These are phyloP conservation scores for Dinomys branickii DNA, from an alignment of 2,113 vertebrate species.

Conservation along the genomic window DNA sequence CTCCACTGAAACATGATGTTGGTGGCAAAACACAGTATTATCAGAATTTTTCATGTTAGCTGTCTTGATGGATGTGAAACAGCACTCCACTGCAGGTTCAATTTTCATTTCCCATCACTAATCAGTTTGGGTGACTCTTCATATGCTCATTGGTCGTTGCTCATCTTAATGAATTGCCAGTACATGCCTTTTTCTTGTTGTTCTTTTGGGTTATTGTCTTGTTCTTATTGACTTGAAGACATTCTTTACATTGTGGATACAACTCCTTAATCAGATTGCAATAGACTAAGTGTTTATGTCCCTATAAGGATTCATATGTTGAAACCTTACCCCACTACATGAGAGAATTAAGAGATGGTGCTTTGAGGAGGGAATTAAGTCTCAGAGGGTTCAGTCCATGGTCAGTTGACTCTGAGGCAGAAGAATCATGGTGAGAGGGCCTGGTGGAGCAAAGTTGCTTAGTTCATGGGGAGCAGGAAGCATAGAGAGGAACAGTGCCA, in stretches of 20 bases:
- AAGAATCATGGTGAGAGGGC: not conserved
- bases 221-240: not conserved
- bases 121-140: not conserved
- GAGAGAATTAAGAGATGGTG: not conserved
- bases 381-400: not conserved
- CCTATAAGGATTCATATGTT: not conserved
- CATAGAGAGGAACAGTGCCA: not conserved
- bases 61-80: not conserved
- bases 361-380: not conserved
- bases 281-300: not conserved
- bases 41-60: not conserved
- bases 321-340: not conserved
- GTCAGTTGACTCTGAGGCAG: not conserved
- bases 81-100: not conserved
- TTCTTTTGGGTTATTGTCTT: not conserved
- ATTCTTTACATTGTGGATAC: not conserved
- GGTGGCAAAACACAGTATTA: not conserved
- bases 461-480: not conserved
- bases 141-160: not conserved
- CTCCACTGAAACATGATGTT: not conserved
- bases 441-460: not conserved
- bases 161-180: not conserved
- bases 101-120: not conserved
- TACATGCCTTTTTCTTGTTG: not conserved
- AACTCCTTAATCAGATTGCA: not conserved